Base-by-base conservation (phyloP, 2,888 invertebrate genomes). In the Xylota sylvarum region DNA sequence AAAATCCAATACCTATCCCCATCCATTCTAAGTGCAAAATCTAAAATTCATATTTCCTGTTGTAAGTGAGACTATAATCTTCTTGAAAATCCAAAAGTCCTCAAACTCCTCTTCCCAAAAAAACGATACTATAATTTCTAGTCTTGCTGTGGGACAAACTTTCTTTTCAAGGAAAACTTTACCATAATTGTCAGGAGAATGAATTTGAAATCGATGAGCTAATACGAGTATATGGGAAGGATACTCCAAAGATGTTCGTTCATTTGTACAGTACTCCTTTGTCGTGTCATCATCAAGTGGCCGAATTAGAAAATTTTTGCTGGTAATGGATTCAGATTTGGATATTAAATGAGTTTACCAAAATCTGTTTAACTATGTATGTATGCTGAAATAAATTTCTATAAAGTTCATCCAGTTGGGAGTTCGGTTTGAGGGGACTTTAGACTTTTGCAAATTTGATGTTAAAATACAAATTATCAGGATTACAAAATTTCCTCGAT, bases 21-120 rank as follows among this genome's bases (percentile, higher is more conserved):
- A 27, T 46, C 56, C 43, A 70, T 46, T 56, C 30, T 48, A 55
- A 62, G 62, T 64, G 64, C 50, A 64, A 19, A 74, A 74, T 74
- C n/a, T 64, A 43, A 64, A 64, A 74, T 74, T 74, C 64, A 74
- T 74, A 74, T 55, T 19, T 64, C 52, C 40, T 10, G 4, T 73
- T 30, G 35, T 30, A 52, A 62, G 73, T 73, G 73, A 52, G 62
- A 62, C 52, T 52, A 52, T 64, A 64, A 64, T 74, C 52, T 62
- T 43, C 23, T 64, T 40, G 17, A 32, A 55, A 30, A 62, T 55
- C 35, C 43, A 40, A 19, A 52, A 62, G 62, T 50, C 37, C 12
- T 55, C 35, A 14, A 0, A 12, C 12, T 4, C 35, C 10, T 7
- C 32, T 5, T 5, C 4, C 23, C 58, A 7, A 32, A 7, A 55